Evolutionary conservation across 2,113 vertebrate species (phyloP), one percentile per base, ranked within the genome.

Genomic region (Carassius carassius): DNA sequence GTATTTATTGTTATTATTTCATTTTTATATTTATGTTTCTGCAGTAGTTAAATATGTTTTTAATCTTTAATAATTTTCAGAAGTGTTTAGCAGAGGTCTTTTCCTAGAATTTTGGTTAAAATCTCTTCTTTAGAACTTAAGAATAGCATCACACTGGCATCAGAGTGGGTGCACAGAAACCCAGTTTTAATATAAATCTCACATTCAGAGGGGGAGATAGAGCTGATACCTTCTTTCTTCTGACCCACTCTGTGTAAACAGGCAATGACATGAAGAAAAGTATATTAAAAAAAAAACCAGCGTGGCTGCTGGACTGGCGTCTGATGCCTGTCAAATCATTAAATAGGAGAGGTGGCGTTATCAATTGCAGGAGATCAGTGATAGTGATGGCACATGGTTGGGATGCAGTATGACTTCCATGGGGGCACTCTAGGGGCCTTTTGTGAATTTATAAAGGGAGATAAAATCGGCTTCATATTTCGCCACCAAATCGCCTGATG

Each of bases 311-410:
- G 92, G 91, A 93, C 93, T 91, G 87, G 90, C 92, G 90, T 93
- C 92, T 96, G 96, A 94, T 89, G 94, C 93, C 94, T 96, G 95
- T 95, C 96, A 95, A 94, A 94, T 91, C 92, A 92, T 95, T 93
- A 86, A 94, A 95, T 96, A 92, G 90, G 76, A 93, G 91, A 93
- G 93, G 93, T 91, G 91, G 88, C 89, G 85, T 95, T 96, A 96
- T 96, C 95, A 95, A 90, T 96, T 92, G 94, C 90, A 90, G 78
- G 89, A 91, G 93, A 96, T 96, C 94, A 94, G 90, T 49, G 92
- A 94, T 94, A 94, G 91, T 88, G 86, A 86, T 89, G 91, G 90
- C 90, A 92, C 93, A 92, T 89, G 90, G 90, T 84, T 89, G 90
- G 86, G 93, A 93, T 91, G 92, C 93, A 93, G 86, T 90, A 92